A percentile compares a stretch with the other conserved stretches of the same genome.
Evolutionary conservation across 2,113 vertebrate species (phyloP).

Genomic region (Rhea americana): DNA sequence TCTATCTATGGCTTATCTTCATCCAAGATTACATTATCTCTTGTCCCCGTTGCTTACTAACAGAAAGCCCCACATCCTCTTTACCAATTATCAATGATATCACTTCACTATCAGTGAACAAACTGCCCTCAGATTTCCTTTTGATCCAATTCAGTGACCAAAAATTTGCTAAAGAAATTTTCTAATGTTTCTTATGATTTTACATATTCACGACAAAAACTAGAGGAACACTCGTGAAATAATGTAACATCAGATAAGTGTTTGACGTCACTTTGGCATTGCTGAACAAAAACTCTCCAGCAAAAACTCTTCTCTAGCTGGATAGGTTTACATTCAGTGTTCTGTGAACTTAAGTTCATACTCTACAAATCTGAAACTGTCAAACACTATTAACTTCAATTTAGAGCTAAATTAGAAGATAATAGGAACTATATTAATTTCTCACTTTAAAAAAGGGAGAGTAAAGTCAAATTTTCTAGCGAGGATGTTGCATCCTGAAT

Average conservation of each 20-base stretch:
- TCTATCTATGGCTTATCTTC: background rate
- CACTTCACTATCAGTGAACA: background rate
- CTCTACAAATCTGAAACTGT: background rate
- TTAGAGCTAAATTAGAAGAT: background rate
- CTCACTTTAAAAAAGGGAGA: background rate
- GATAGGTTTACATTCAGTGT: background rate
- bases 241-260: accelerated
- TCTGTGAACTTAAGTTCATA: background rate
- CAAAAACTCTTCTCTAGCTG: background rate
- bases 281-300: background rate
- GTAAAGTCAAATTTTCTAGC: background rate
- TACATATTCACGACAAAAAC: background rate
- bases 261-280: background rate
- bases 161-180: background rate
- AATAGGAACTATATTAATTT: accelerated
- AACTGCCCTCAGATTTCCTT: background rate
- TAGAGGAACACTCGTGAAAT: background rate
- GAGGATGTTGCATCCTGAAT: background rate
- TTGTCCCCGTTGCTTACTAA: background rate
- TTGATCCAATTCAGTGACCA: background rate
- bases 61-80: background rate
- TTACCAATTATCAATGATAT: background rate
- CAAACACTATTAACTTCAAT: background rate
- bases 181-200: background rate
- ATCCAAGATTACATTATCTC: background rate